A percentile compares a stretch with the other conserved stretches of the same genome.
These are phyloP conservation scores for Urocitellus parryii DNA, from an alignment of 2,113 vertebrate genomes.

Conservation along the genomic window DNA sequence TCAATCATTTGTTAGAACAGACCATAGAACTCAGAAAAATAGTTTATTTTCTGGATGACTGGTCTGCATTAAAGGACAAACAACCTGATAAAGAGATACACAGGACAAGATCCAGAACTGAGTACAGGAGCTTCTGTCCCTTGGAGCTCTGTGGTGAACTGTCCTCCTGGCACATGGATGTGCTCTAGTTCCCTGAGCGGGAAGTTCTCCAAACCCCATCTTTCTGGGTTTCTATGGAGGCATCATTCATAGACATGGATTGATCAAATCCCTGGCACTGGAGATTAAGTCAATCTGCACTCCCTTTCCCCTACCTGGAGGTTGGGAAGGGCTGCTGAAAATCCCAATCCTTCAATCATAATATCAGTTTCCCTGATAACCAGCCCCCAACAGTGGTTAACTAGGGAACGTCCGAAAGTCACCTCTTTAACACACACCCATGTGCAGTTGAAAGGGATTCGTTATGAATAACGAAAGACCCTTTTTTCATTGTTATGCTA, in stretches of 20 bases:
- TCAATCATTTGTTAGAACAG: neutral
- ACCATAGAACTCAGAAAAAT: neutral
- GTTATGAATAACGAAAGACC: neutral
- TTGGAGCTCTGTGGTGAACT: neutral
- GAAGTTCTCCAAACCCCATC: neutral
- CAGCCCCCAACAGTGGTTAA: neutral
- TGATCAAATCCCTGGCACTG: neutral
- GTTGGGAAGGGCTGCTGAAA: neutral
- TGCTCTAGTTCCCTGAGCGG: neutral
- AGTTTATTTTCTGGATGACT: neutral
- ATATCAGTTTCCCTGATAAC: no score
- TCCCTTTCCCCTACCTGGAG: neutral
- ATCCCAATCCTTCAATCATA: neutral
- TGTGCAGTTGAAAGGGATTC: neutral
- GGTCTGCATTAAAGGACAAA: neutral
- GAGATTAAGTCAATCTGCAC: neutral
- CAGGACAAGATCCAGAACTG: neutral
- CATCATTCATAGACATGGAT: neutral
- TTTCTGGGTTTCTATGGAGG: neutral
- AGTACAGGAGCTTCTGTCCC: neutral
- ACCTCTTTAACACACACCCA: neutral
- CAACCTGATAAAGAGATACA: neutral
- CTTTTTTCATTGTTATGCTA: neutral
- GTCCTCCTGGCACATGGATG: neutral
- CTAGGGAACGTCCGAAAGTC: neutral